Evolutionary conservation across 2,113 vertebrate genomes (phyloP).

Genomic region (Cariama cristata): DNA sequence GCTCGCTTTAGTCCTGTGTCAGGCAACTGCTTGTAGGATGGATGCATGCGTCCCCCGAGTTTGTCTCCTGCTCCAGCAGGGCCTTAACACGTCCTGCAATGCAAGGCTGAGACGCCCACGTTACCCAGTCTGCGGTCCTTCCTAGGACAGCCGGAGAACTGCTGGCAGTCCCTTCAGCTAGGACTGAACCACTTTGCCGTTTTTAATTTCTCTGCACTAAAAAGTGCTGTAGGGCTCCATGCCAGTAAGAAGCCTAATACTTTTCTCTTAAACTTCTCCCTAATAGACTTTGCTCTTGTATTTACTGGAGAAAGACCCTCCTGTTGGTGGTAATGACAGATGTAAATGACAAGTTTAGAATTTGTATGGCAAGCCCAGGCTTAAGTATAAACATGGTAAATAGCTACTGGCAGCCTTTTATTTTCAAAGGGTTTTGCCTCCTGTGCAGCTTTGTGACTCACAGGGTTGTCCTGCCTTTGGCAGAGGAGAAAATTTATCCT

Average conservation of each 20-base stretch:
- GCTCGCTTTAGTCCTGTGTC: background rate
- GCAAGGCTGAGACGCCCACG: background rate
- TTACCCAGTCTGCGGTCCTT: background rate
- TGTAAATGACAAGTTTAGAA: background rate
- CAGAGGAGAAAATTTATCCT: background rate
- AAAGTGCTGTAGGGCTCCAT: background rate
- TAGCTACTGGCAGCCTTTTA: background rate
- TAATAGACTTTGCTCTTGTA: background rate
- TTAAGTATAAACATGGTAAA: background rate
- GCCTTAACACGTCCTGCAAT: background rate
- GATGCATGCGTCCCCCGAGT: constrained; percentile 15
- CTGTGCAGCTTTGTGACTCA: background rate
- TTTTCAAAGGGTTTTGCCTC: constrained; percentile 2
- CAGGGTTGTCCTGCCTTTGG: background rate
- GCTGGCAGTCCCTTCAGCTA: background rate
- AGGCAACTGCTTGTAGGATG: constrained; percentile 19
- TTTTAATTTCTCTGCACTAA: constrained; percentile 5
- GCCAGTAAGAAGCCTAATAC: background rate
- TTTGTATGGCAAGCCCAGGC: background rate
- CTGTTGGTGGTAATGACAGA: background rate
- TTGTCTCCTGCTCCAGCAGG: background rate
- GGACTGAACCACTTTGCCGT: background rate
- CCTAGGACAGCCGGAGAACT: background rate
- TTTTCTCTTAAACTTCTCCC: background rate
- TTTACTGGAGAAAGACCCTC: background rate